Percentiles rank a stretch among this genome's conserved stretches.
phyloP scores from a whole-genome alignment of 2,797 vertebrate genomes.

The Amblyraja radiata region DNA sequence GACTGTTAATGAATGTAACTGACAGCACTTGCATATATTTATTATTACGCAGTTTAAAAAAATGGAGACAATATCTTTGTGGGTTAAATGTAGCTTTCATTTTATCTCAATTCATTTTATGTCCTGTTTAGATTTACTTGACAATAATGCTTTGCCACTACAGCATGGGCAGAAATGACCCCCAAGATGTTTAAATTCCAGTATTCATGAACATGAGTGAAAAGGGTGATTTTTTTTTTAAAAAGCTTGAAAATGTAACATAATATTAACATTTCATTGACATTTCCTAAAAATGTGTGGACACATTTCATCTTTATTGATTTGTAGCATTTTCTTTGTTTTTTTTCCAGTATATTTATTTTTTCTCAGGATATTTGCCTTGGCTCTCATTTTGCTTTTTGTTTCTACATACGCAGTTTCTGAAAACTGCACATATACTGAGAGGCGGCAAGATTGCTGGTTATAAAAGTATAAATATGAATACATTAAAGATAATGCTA shows the following conservation, averaged over 20 bases:
- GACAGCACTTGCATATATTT: not conserved
- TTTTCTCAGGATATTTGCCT: constrained; percentile 29
- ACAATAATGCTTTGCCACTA: constrained; percentile 11
- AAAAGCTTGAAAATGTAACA: not conserved
- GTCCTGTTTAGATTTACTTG: not conserved
- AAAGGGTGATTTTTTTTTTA: not conserved
- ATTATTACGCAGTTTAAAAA: not conserved
- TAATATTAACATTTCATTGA: not conserved
- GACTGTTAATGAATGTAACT: not conserved
- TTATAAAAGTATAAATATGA: not conserved
- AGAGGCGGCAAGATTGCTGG: not conserved
- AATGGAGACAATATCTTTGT: not conserved
- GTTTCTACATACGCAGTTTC: not conserved
- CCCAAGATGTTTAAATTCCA: not conserved
- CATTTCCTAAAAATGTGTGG: not conserved
- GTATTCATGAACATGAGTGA: not conserved
- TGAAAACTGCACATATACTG: not conserved
- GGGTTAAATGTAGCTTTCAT: not conserved
- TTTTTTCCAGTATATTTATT: constrained; percentile 5
- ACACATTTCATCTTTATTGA: not conserved
- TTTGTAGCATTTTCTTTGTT: not conserved
- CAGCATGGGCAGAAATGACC: not conserved
- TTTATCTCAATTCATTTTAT: not conserved
- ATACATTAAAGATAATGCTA: not conserved
- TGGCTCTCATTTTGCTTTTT: not conserved